Conservation (phyloP, 2,888 invertebrate genomes). For the Cactoblastis cactorum region DNA sequence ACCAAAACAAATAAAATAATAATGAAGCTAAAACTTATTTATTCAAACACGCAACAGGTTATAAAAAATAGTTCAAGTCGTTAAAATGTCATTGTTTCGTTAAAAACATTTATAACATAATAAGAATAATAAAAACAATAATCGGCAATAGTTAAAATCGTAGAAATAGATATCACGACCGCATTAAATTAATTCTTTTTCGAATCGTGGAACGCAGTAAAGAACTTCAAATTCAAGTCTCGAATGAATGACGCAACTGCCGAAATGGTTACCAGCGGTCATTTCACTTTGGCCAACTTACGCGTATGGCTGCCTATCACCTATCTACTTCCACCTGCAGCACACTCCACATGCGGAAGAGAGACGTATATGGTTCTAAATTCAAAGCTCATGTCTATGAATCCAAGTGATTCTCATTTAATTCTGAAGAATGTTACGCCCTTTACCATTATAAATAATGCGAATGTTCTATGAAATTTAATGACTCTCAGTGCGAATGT, state of each 20-base stretch:
- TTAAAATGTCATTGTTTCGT: too few species aligned
- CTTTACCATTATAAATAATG: slow-evolving; percentile 12
- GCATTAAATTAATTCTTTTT: slow-evolving; percentile 17
- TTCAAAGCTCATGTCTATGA: slow-evolving; percentile 35
- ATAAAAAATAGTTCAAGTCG: too few species aligned
- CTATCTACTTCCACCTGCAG: slow-evolving; percentile 42
- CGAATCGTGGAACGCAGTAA: slow-evolving; percentile 35
- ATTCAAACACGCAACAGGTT: too few species aligned
- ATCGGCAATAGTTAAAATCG: too few species aligned
- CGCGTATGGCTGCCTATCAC: slow-evolving; percentile 45
- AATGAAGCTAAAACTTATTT: too few species aligned
- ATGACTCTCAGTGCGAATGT: not conserved
- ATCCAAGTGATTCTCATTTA: slow-evolving; percentile 31
- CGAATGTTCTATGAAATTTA: slow-evolving; percentile 7
- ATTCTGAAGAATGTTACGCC: slow-evolving; percentile 19
- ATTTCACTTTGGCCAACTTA: slow-evolving; percentile 79
- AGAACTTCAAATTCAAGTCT: slow-evolving; percentile 54
- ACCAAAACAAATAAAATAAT: too few species aligned
- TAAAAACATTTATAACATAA: too few species aligned
- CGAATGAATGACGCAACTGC: slow-evolving; percentile 68
- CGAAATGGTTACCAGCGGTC: slow-evolving; percentile 74
- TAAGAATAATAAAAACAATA: too few species aligned
- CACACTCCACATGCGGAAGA: slow-evolving; percentile 29
- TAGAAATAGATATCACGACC: slow-evolving; percentile 4
- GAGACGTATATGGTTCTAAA: slow-evolving; percentile 32